Evolutionary conservation across 2,113 vertebrate genomes (phyloP).

Genomic region (Laticauda laticaudata): DNA sequence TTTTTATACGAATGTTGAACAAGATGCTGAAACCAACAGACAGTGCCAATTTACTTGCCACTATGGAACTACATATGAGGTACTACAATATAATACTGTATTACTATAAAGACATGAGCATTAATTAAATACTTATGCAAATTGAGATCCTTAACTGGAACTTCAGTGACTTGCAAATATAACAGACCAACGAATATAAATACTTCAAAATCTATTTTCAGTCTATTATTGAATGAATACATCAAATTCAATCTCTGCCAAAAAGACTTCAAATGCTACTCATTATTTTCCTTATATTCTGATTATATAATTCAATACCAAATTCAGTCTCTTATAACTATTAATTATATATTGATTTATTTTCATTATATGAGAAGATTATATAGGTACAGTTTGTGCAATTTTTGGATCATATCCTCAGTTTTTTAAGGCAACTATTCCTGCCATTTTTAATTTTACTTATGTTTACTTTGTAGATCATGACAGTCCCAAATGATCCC

Average conservation of each 20-base stretch:
- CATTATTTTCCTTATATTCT: neutral
- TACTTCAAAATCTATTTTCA: neutral
- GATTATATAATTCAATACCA: neutral
- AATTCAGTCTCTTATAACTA: neutral
- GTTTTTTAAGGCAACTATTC: neutral
- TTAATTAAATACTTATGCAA: neutral
- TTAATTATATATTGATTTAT: neutral
- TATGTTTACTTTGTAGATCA: constrained; percentile 76
- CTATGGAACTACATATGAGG: constrained; percentile 98
- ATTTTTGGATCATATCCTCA: neutral
- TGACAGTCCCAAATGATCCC: constrained; percentile 97
- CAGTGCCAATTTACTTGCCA: constrained; percentile 98
- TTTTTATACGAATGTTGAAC: constrained; percentile 94
- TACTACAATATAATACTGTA: constrained; percentile 49
- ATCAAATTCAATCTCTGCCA: neutral
- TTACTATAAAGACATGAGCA: neutral
- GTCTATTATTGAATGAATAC: neutral
- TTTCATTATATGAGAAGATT: neutral
- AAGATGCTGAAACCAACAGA: constrained; percentile 89
- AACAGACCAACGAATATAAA: neutral
- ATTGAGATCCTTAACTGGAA: neutral
- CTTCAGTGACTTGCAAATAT: neutral
- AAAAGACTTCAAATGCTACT: neutral
- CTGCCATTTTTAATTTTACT: neutral
- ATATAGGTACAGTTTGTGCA: neutral